Evolutionary conservation across 2,888 invertebrate genomes (phyloP).

Genomic region (Rhorus exstirpatorius): DNA sequence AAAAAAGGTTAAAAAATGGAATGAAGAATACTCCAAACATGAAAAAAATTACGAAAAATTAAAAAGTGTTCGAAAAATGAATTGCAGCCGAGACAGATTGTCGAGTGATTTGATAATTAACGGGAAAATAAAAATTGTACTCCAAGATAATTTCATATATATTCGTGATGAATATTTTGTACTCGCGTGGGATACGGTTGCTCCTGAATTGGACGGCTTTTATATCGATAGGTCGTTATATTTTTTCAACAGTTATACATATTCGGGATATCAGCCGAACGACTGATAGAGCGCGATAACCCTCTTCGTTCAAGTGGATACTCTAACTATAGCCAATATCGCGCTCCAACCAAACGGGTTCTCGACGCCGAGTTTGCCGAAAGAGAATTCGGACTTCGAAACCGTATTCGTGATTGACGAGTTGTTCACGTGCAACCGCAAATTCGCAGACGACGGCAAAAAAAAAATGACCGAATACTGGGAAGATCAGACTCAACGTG

Average conservation of each 20-base stretch:
- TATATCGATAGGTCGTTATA: not conserved
- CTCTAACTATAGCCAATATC: not conserved
- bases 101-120: no score
- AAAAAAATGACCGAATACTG: not conserved
- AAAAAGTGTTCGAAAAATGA: not conserved
- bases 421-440: not conserved
- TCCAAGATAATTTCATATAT: no score
- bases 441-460: not conserved
- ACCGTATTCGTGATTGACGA: conserved; percentile 22
- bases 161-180: conserved; percentile 4
- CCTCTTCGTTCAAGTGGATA: not conserved
- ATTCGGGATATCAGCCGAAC: conserved; percentile 25
- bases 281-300: conserved; percentile 50
- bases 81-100: not conserved
- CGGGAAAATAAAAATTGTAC: no score
- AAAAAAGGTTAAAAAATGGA: not conserved
- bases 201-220: not conserved
- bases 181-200: not conserved
- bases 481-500: no score
- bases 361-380: conserved; percentile 3
- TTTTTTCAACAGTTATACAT: not conserved
- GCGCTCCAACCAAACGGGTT: conserved; percentile 43
- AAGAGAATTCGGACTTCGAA: conserved; percentile 38
- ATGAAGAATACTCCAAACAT: not conserved
- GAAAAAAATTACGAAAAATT: no score